Conservation (phyloP, 2,888 invertebrate genomes). For the Epinotia demarniana region DNA sequence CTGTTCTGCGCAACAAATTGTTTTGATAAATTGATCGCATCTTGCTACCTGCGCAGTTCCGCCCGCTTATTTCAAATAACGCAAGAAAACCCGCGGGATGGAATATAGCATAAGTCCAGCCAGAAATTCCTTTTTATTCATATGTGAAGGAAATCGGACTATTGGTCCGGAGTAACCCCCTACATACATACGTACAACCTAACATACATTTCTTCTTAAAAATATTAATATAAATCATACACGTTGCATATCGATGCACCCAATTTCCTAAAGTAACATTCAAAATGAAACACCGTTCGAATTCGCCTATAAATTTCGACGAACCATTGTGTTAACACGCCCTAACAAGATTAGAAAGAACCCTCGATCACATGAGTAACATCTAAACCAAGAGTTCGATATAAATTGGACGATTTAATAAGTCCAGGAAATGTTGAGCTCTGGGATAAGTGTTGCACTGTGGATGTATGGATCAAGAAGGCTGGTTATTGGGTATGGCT, state of each 20-base stretch:
- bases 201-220: too few species aligned
- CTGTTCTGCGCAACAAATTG: too few species aligned
- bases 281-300: slow-evolving; percentile 2
- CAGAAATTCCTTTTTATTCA: too few species aligned
- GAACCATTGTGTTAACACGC: slow-evolving; percentile 10
- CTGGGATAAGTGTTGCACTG: background rate
- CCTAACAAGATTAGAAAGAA: background rate
- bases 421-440: background rate
- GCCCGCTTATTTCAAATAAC: too few species aligned
- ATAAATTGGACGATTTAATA: slow-evolving; percentile 1
- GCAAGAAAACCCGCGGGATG: too few species aligned
- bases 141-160: too few species aligned
- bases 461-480: background rate
- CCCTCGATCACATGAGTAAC: background rate
- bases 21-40: too few species aligned
- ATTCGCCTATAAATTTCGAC: slow-evolving; percentile 21
- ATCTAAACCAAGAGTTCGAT: background rate
- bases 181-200: too few species aligned
- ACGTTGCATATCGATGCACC: background rate
- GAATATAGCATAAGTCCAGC: too few species aligned
- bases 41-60: too few species aligned
- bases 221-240: too few species aligned
- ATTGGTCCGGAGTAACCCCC: too few species aligned
- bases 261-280: background rate
- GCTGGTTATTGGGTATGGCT: slow-evolving; percentile 13